These are phyloP conservation scores for Microcebus ravelobensis DNA, from an alignment of 2,113 vertebrate species.

Conservation along the genomic window DNA sequence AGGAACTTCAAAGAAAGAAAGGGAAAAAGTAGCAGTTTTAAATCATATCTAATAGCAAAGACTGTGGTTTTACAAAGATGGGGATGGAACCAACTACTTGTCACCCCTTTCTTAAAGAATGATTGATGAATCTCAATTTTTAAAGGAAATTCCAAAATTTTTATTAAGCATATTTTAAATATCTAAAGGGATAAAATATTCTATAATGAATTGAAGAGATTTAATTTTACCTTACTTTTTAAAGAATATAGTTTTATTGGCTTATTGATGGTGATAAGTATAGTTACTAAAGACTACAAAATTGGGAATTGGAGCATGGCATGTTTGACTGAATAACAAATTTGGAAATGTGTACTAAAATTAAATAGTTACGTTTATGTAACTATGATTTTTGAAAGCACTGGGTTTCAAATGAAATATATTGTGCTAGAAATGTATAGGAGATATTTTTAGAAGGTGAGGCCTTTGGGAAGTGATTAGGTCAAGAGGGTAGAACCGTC, in stretches of 20 bases:
- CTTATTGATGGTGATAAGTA: not conserved
- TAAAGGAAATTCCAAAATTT: not conserved
- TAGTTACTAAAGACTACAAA: not conserved
- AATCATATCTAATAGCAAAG: not conserved
- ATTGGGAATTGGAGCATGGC: not conserved
- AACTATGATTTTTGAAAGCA: not conserved
- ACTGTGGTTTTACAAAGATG: not conserved
- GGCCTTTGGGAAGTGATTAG: too few species aligned
- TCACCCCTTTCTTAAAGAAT: not conserved
- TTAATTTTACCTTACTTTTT: slow-evolving; percentile 26
- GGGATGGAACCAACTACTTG: not conserved
- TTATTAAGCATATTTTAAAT: slow-evolving; percentile 3
- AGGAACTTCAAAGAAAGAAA: not conserved
- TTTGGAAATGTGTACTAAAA: not conserved
- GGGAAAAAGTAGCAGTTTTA: not conserved
- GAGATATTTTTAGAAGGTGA: too few species aligned
- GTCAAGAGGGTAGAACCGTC: too few species aligned
- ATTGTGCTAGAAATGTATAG: not conserved
- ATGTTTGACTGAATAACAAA: not conserved
- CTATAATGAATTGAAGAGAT: not conserved
- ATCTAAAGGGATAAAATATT: not conserved
- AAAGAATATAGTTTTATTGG: not conserved
- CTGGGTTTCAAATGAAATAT: not conserved
- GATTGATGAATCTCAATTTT: not conserved
- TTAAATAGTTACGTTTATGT: not conserved